phyloP scores from a whole-genome alignment of 2,888 invertebrate species.

The Parasteatoda lunata region DNA sequence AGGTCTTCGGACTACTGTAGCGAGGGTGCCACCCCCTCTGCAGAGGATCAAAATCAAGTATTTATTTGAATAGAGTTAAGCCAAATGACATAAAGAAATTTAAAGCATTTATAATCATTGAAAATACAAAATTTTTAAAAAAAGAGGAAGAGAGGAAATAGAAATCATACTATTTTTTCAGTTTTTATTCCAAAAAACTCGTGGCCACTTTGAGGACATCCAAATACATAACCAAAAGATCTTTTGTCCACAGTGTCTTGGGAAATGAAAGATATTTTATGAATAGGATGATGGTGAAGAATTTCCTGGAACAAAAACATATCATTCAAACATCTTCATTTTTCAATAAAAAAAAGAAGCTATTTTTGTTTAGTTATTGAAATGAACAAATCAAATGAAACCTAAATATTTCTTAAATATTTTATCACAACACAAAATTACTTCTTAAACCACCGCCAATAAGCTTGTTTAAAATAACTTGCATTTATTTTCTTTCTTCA shows the following conservation, averaged over 20 bases:
- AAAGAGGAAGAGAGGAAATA: not conserved
- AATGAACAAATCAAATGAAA: not conserved
- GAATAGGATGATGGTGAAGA: constrained; percentile 96
- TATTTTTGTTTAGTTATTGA: not conserved
- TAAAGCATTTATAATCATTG: no score
- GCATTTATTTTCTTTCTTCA: no score
- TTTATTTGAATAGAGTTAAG: no score
- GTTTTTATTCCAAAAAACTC: constrained; percentile 96
- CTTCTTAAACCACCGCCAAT: no score
- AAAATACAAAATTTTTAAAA: no score
- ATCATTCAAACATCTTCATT: not conserved
- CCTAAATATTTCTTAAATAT: no score
- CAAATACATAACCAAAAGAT: constrained; percentile 98
- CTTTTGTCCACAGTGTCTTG: constrained; percentile 97
- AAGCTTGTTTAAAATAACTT: no score
- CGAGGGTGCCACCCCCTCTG: no score
- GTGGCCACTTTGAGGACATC: constrained; percentile 96
- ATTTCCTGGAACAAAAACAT: constrained; percentile 79
- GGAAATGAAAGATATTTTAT: constrained; percentile 98
- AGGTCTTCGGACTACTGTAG: no score
- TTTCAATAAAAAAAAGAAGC: not conserved
- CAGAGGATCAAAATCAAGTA: no score
- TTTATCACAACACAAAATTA: no score
- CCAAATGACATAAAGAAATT: no score
- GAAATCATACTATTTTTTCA: constrained; percentile 86